Base-by-base conservation (phyloP, 2,113 vertebrate genomes). In the Nothocercus julius region DNA sequence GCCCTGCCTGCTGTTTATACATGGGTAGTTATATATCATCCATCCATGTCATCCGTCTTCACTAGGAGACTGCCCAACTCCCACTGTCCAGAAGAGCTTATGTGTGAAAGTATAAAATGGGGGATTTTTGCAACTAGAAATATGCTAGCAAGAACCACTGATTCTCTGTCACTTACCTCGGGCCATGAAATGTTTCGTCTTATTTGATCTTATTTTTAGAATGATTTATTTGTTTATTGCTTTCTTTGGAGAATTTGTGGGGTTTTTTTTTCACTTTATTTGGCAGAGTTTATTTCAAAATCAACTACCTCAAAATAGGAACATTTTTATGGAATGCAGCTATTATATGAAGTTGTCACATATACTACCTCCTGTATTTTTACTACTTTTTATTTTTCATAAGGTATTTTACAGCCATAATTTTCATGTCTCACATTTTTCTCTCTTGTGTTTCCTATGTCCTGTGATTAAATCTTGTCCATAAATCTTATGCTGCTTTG, bases 401-500 rank as follows among this genome's bases (percentile, higher is more conserved):
- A 51, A 38, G n/a, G 2, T 79, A 40, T 73, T 96, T 95, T 89
- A 93, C 83, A 89, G 49, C 74, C n/a, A 13, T 42, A 66, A 63
- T 91, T 92, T 93, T 88, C 59, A 32, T 11, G 5, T 84, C 80
- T 93, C 49, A 18, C 75, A 74, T 93, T 85, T 92, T 92, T 85
- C 54, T 83, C 54, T 83, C 54, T 92, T 28, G 28, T 1, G 19
- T 68, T 95, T 92, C 86, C 75, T 74, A 18, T 28, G 59, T 80
- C 42, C 78, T 38, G 30, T 79, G 82, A 54, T 94, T 94, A 91
- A 94, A 84, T 85, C 82, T 73, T 40, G n/a, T n/a, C 80, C 30
- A 5, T 90, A 94, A 95, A 85, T 93, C 72, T 83, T 70, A 16
- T 0, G 9, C 54, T 58, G 49, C 88, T 94, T 62, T 53, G 63